Percentiles rank a stretch among this genome's conserved stretches.
Evolutionary conservation across 1,140 invertebrate species (phyloP).

Genomic region (Rhagoletis zephyria): DNA sequence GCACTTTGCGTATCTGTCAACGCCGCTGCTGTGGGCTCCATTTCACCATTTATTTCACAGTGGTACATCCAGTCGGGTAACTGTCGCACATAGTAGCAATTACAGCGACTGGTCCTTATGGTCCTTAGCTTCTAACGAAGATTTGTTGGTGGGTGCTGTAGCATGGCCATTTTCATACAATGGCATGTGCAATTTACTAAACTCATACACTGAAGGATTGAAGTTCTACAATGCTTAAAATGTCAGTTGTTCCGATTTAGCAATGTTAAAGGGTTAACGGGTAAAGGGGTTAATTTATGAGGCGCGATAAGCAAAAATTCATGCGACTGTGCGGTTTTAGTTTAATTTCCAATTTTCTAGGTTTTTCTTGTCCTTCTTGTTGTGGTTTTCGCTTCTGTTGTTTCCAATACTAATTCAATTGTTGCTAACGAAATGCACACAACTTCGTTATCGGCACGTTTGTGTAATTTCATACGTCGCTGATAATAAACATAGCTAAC

Average conservation of each 20-base stretch:
- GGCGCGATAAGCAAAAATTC: neutral
- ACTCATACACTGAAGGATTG: no score
- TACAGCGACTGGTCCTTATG: neutral
- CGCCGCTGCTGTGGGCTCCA: neutral
- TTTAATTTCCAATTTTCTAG: slow-evolving; percentile 26
- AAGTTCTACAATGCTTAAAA: neutral
- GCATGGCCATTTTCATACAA: neutral
- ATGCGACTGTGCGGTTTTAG: neutral
- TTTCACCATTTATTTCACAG: neutral
- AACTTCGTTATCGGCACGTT: neutral
- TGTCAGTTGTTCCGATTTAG: neutral
- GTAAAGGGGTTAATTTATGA: neutral
- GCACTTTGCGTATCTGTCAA: neutral
- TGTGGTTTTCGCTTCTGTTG: neutral
- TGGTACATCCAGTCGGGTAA: neutral
- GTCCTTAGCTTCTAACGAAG: neutral
- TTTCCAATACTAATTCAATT: neutral
- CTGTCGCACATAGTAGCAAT: neutral
- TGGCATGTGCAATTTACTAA: neutral
- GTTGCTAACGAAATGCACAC: neutral
- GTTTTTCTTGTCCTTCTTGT: neutral
- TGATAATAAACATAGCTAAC: neutral
- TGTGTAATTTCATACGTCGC: neutral
- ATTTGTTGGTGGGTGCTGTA: neutral
- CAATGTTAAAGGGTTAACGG: neutral